Evolutionary conservation across 2,113 vertebrate species (phyloP).

Genomic region (Chrysemys picta): DNA sequence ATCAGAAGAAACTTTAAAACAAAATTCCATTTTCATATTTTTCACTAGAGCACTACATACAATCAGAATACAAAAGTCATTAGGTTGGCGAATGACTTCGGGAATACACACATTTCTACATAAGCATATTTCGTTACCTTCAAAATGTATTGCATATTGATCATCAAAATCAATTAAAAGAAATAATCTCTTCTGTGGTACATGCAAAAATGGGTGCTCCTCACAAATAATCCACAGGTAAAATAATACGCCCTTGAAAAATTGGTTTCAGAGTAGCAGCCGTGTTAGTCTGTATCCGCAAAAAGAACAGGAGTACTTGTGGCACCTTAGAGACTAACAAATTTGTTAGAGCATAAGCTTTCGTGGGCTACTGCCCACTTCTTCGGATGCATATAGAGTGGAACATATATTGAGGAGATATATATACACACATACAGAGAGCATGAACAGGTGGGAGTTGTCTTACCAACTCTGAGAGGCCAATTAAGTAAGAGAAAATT

Average conservation of each 20-base stretch:
- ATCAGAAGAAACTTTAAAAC: background rate
- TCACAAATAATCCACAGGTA: background rate
- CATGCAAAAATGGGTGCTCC: background rate
- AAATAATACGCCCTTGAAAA: background rate
- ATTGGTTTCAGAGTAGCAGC: too few relatives aligned
- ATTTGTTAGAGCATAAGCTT: too few relatives aligned
- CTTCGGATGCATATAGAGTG: too few relatives aligned
- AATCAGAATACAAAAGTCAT: background rate
- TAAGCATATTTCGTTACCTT: background rate
- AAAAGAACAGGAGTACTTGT: too few relatives aligned
- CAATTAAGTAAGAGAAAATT: too few relatives aligned
- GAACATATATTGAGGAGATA: too few relatives aligned
- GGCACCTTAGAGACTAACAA: too few relatives aligned
- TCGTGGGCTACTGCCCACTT: too few relatives aligned
- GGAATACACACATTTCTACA: background rate
- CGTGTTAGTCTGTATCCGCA: too few relatives aligned
- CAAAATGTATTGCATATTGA: background rate
- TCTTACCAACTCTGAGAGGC: too few relatives aligned
- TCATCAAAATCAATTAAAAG: background rate
- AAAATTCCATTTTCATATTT: fast-evolving
- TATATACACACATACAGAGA: too few relatives aligned
- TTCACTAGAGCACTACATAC: background rate
- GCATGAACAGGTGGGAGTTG: too few relatives aligned
- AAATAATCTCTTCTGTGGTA: background rate
- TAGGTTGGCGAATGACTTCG: background rate